These are phyloP conservation scores for Melieria crassipennis DNA, from an alignment of 2,888 invertebrate genomes.

Conservation along the genomic window DNA sequence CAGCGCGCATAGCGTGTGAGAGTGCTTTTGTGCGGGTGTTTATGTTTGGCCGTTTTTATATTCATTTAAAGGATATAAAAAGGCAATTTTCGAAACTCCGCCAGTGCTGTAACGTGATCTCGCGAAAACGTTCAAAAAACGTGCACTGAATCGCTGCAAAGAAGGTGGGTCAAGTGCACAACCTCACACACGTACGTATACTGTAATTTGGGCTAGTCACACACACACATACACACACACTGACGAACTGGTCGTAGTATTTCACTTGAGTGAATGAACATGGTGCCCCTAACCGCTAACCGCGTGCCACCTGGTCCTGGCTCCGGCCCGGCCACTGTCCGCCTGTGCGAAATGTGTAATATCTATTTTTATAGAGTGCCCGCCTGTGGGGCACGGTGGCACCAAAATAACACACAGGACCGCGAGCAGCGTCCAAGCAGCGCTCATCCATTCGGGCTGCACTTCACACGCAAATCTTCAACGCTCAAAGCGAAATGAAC, in stretches of 20 bases:
- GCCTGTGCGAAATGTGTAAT: no score
- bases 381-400: background rate
- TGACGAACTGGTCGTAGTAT: background rate
- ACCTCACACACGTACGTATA: background rate
- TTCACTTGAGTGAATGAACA: no score
- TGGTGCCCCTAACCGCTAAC: no score
- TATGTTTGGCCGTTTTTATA: slow-evolving; percentile 28
- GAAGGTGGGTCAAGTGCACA: slow-evolving; percentile 63
- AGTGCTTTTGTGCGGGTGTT: slow-evolving; percentile 27
- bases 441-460: no score
- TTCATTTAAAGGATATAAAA: slow-evolving; percentile 53
- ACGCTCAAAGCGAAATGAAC: no score
- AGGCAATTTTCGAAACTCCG: slow-evolving; percentile 51
- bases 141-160: slow-evolving; percentile 31
- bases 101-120: slow-evolving; percentile 30
- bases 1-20: slow-evolving; percentile 14
- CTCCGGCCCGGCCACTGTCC: no score
- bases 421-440: no score
- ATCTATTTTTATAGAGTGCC: background rate
- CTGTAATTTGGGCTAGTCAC: background rate
- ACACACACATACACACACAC: slow-evolving; percentile 8
- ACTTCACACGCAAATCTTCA: no score
- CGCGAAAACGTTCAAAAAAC: slow-evolving; percentile 13
- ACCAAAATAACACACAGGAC: no score
- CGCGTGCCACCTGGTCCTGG: no score